Conservation (phyloP, 1,140 invertebrate genomes). For the Arctopsyche grandis region DNA sequence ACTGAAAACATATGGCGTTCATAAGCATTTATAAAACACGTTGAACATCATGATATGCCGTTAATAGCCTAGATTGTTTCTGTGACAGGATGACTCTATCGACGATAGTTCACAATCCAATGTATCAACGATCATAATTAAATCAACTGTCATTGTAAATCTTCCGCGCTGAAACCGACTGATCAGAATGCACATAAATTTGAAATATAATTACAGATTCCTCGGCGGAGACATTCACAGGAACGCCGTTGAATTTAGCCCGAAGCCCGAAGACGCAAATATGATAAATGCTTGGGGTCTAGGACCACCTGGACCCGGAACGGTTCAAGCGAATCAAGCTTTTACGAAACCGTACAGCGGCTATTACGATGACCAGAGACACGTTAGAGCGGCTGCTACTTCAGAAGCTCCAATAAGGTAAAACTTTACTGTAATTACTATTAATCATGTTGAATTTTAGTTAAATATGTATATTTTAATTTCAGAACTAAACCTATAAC, state of each 20-base stretch:
- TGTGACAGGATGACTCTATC: not conserved
- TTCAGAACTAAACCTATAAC: conserved; percentile 35
- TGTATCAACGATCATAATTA: too few species aligned
- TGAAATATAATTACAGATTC: too few species aligned
- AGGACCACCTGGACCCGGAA: conserved; percentile 58
- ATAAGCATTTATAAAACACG: not conserved
- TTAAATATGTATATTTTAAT: not conserved
- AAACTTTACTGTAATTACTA: not conserved
- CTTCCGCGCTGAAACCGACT: too few species aligned
- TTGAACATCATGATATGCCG: conserved; percentile 11
- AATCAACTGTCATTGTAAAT: not conserved
- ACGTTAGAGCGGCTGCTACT: conserved; percentile 36
- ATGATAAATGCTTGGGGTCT: conserved; percentile 70
- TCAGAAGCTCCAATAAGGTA: conserved; percentile 56
- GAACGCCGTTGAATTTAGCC: conserved; percentile 69
- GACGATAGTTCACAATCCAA: too few species aligned
- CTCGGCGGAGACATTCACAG: conserved; percentile 67
- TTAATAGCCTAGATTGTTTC: conserved; percentile 40
- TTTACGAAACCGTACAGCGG: conserved; percentile 21
- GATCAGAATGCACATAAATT: too few species aligned
- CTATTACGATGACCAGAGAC: conserved; percentile 43
- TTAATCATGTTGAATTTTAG: not conserved
- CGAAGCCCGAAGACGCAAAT: conserved; percentile 65
- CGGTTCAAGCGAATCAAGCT: not conserved
- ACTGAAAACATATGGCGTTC: conserved; percentile 20